A percentile compares a stretch with the other conserved stretches of the same genome.
These are phyloP conservation scores for Calephelis virginiensis DNA, from an alignment of 1,140 invertebrate species.

Conservation along the genomic window DNA sequence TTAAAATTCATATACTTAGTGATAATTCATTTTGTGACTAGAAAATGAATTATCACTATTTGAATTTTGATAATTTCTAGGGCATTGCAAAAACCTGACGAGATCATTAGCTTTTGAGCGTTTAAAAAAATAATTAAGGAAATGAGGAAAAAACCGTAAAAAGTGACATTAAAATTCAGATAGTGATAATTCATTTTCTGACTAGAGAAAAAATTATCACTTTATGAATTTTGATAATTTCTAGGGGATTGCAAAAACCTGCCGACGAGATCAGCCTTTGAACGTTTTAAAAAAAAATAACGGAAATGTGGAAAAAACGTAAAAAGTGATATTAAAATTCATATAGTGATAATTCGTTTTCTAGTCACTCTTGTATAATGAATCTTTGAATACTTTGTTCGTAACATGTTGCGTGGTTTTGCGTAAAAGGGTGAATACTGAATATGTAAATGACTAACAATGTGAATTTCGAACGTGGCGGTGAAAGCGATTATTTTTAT, in stretches of 20 bases:
- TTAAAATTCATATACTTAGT: conserved; percentile 2
- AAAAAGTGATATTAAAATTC: not conserved
- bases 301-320: conserved; percentile 14
- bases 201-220: no score
- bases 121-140: conserved; percentile 15
- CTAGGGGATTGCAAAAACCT: not conserved
- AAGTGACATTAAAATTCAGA: not conserved
- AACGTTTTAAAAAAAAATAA: conserved; percentile 4
- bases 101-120: not conserved
- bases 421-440: no score
- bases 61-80: conserved; percentile 7
- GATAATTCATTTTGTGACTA: no score
- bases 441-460: no score
- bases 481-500: no score
- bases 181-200: not conserved
- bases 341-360: no score
- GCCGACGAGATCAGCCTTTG: not conserved
- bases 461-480: no score
- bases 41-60: no score
- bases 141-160: conserved; percentile 8
- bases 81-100: not conserved
- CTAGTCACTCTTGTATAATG: not conserved
- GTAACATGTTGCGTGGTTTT: no score
- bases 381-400: not conserved
- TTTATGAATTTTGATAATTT: no score